Conservation (phyloP, 1,140 invertebrate genomes). For the Leptestheria dahalacensis region DNA sequence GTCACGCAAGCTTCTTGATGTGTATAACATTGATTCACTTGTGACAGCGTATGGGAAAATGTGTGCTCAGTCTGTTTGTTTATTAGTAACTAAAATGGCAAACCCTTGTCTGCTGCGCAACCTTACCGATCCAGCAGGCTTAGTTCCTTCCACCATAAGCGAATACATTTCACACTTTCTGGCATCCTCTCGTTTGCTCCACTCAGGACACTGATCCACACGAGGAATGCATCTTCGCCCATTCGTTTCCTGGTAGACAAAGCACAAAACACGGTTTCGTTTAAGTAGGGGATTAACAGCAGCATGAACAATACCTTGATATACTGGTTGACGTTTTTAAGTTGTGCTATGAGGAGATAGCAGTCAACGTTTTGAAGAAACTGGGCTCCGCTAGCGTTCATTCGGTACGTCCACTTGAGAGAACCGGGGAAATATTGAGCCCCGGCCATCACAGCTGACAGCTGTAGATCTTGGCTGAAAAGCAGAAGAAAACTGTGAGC, state of each 20-base stretch:
- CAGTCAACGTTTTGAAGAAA: background rate
- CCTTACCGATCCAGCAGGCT: background rate
- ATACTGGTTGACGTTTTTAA: background rate
- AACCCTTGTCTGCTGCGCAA: too few relatives aligned
- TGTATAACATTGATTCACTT: too few relatives aligned
- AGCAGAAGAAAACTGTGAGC: too few relatives aligned
- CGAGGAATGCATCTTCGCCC: slow-evolving; percentile 15
- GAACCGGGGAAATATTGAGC: background rate
- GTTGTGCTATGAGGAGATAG: background rate
- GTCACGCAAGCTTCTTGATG: too few relatives aligned
- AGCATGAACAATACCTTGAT: too few relatives aligned
- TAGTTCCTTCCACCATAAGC: slow-evolving; percentile 14
- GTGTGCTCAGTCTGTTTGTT: too few relatives aligned
- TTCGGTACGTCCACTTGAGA: background rate
- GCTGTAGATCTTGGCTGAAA: background rate
- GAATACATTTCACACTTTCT: slow-evolving; percentile 16
- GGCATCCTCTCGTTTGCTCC: background rate
- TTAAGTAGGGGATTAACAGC: too few relatives aligned
- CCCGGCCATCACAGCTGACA: background rate
- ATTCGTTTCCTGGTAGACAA: too few relatives aligned
- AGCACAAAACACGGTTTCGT: too few relatives aligned
- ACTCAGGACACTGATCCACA: slow-evolving; percentile 4
- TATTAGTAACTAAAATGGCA: too few relatives aligned
- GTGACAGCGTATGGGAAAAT: too few relatives aligned
- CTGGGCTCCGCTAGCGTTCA: background rate